Conservation (phyloP, 2,888 invertebrate genomes). For the Cheilosia vernalis region DNA sequence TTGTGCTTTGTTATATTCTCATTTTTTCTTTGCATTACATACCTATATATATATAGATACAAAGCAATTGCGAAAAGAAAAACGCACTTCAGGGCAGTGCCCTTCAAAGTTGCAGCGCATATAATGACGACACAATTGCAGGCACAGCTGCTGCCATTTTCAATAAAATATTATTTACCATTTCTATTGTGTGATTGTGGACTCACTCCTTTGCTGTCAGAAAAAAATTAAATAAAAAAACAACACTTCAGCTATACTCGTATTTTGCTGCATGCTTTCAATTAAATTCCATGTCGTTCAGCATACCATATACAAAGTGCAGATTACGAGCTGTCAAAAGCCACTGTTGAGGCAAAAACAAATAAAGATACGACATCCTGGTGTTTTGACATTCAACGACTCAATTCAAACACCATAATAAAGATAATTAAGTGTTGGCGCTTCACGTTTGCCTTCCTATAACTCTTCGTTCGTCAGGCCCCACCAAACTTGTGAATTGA, state of each 20-base stretch:
- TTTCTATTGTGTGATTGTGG: constrained; percentile 48
- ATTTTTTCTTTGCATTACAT: constrained; percentile 25
- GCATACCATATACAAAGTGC: constrained; percentile 54
- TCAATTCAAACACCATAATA: constrained; percentile 23
- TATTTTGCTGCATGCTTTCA: constrained; percentile 27
- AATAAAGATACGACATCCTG: constrained; percentile 39
- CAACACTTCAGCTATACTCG: constrained; percentile 1
- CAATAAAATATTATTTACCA: constrained; percentile 55
- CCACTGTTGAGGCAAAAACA: constrained; percentile 11
- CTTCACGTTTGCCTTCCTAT: not conserved
- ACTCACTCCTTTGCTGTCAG: constrained; percentile 41
- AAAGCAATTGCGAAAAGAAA: not conserved
- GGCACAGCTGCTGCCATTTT: constrained; percentile 28
- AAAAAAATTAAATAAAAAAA: not conserved
- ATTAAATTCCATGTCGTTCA: constrained; percentile 54
- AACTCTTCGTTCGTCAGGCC: too few species aligned
- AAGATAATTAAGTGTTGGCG: constrained; percentile 29
- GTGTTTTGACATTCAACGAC: constrained; percentile 41
- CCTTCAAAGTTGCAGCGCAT: constrained; percentile 21
- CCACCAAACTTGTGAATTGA: not conserved
- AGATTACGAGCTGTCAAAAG: constrained; percentile 28
- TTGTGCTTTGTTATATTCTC: constrained; percentile 55
- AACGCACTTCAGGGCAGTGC: constrained; percentile 39
- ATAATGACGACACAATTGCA: constrained; percentile 16
- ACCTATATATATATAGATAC: not conserved